Evolutionary conservation across 1,140 invertebrate genomes (phyloP), one percentile per base, ranked within the genome.

Genomic region (Drosophila bipectinata): DNA sequence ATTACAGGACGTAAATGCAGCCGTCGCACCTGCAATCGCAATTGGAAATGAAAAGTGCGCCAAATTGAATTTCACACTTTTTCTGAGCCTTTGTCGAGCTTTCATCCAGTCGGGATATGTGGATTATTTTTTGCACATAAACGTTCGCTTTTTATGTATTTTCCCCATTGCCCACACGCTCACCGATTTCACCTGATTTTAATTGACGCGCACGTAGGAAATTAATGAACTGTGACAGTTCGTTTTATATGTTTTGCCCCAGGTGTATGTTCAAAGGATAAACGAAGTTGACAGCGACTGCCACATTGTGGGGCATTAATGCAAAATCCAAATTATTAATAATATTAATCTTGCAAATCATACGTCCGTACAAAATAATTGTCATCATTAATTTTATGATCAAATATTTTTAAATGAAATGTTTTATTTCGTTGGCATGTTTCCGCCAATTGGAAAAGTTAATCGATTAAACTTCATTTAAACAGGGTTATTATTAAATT

Each of bases 11-110:
- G n/a, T 51, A 53, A 59, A 32, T 7, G 14, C n/a, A 49, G 54
- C 30, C 14, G 8, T 12, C 15, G 37, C 47, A 57, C 30, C 32
- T 24, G 47, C 30, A 32, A 62, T 47, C 57, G 39, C 51, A 47
- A 69, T 34, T 79, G 72, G 44, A 30, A 76, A 51, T 67, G 45
- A 52, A 82, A 73, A 73, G 57, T 37, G 47, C 51, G 41, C 55
- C 44, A 73, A 81, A 82, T 82, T 72, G 62, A 81, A 83, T 79
- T 84, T 52, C 45, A 74, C 49, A 67, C 51, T 41, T 69, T 54
- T 74, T 64, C 41, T 51, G 15, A 37, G 45, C 44, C 66, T 39
- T 53, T 45, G 24, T 12, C 24, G 34, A 28, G 54, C 59, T 61
- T 57, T 75, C 51, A 63, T 28, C 68, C 51, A 57, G 55, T 47